Conservation (phyloP, 2,113 vertebrate genomes). For the Tichodroma muraria region DNA sequence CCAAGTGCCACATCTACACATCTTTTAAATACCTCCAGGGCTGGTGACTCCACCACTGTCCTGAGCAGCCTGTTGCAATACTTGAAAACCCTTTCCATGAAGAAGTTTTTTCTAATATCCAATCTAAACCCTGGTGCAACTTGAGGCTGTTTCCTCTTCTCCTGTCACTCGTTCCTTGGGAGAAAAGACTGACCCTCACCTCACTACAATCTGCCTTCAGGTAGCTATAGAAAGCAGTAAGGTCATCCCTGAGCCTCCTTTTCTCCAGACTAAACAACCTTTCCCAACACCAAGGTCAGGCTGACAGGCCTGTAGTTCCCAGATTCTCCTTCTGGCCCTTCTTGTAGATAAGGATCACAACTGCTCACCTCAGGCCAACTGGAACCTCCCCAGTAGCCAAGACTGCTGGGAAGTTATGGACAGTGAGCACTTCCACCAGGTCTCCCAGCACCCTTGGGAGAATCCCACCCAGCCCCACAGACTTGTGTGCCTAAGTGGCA, state of each 20-base stretch:
- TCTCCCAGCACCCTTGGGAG: neutral
- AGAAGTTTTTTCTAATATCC: neutral
- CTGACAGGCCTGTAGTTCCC: neutral
- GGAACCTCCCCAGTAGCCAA: neutral
- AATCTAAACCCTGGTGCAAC: neutral
- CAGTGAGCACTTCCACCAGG: neutral
- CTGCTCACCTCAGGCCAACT: neutral
- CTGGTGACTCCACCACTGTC: neutral
- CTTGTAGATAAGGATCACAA: neutral
- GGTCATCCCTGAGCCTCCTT: neutral
- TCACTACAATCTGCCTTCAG: neutral
- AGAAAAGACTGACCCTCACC: neutral
- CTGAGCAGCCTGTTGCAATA: neutral
- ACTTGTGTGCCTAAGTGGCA: neutral
- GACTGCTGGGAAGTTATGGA: neutral
- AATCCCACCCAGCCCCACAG: neutral
- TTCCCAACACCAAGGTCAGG: neutral
- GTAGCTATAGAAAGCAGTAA: neutral
- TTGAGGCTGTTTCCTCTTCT: neutral
- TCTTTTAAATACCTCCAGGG: neutral
- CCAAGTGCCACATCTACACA: neutral
- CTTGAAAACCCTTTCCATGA: neutral
- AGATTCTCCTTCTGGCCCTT: neutral
- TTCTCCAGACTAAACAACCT: neutral
- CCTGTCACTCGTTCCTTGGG: neutral